phyloP scores from a whole-genome alignment of 2,113 vertebrate genomes.

The Paralichthys olivaceus region DNA sequence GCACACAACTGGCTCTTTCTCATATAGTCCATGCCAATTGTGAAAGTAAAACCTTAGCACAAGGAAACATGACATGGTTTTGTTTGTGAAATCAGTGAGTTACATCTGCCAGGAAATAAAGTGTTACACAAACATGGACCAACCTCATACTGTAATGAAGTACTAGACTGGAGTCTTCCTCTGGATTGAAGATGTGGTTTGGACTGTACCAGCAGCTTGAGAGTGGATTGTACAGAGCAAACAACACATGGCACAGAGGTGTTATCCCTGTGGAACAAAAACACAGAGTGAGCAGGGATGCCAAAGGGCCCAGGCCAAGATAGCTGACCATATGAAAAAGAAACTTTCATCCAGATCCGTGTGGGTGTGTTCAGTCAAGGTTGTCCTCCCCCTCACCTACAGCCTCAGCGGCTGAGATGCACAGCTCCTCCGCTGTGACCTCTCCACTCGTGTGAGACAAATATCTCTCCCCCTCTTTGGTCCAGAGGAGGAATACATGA shows the following conservation, averaged over 20 bases:
- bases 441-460: conserved; percentile 73
- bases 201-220: conserved; percentile 88
- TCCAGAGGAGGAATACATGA: conserved; percentile 87
- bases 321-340: neutral
- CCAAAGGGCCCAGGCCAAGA: neutral
- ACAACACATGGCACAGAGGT: conserved; percentile 88
- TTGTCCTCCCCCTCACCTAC: conserved; percentile 75
- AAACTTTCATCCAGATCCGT: too few relatives aligned
- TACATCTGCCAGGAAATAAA: neutral
- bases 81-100: neutral
- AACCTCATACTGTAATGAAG: conserved; percentile 92
- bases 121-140: conserved; percentile 20
- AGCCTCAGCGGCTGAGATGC: conserved; percentile 84
- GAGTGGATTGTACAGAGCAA: conserved; percentile 86
- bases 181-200: conserved; percentile 84
- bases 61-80: neutral
- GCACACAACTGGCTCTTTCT: conserved; percentile 82
- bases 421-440: conserved; percentile 87
- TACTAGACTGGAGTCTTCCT: conserved; percentile 65
- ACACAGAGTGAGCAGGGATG: conserved; percentile 6
- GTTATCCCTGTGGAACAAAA: conserved; percentile 83
- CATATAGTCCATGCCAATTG: conserved; percentile 90
- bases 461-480: conserved; percentile 79
- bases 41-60: conserved; percentile 89
- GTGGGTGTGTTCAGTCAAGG: neutral